A percentile compares a stretch with the other conserved stretches of the same genome.
These are phyloP conservation scores for Piscicola geometra DNA, from an alignment of 2,888 invertebrate genomes.

Conservation along the genomic window DNA sequence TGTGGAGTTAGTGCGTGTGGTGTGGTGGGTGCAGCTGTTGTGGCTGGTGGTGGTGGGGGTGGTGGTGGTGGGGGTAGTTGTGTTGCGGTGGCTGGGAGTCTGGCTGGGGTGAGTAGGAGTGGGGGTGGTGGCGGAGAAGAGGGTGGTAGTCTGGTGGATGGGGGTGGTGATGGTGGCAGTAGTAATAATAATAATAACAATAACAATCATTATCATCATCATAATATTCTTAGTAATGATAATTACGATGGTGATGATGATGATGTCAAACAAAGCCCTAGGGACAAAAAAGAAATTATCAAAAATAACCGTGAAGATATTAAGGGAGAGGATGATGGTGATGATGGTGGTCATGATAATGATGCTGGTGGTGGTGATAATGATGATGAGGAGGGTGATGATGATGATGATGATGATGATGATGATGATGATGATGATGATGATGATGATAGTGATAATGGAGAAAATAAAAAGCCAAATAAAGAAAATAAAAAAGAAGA, in stretches of 20 bases:
- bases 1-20: constrained; percentile 1
- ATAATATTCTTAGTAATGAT: constrained; percentile 12
- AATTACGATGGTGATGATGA: constrained; percentile 21
- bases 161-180: not conserved
- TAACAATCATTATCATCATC: constrained; percentile 1
- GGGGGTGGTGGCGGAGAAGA: no score
- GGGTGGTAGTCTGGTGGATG: no score
- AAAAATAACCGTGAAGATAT: not conserved
- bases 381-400: not conserved
- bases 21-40: no score
- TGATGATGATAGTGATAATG: constrained; percentile 6
- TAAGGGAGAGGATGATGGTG: not conserved
- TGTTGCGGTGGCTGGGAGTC: not conserved
- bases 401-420: not conserved
- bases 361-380: constrained; percentile 15
- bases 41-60: not conserved
- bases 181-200: constrained; percentile 19
- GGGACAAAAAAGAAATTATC: not conserved
- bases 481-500: no score
- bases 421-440: constrained; percentile 14
- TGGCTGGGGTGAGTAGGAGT: not conserved
- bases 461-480: not conserved
- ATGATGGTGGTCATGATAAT: constrained; percentile 21
- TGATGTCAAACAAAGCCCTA: not conserved
- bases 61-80: not conserved